These are phyloP conservation scores for Lepidurus apus DNA, from an alignment of 1,140 invertebrate genomes.

Conservation along the genomic window DNA sequence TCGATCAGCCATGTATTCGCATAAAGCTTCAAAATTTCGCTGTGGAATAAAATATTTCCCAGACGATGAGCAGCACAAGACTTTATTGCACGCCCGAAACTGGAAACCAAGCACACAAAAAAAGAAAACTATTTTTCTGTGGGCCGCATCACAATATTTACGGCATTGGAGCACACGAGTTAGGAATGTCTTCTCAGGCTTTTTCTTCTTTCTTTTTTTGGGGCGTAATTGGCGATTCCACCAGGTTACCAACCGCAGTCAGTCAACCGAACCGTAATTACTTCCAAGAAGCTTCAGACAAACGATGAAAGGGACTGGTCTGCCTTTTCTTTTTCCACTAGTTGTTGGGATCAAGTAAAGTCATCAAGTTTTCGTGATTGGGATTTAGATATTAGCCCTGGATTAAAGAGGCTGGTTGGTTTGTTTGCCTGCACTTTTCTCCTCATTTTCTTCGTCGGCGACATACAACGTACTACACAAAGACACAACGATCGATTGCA, in stretches of 20 bases:
- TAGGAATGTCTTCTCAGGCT: not conserved
- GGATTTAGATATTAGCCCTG: not conserved
- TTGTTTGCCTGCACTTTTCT: not conserved
- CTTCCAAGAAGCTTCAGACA: not conserved
- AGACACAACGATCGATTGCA: slow-evolving; percentile 2
- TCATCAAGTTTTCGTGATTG: not conserved
- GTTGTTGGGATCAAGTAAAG: not conserved
- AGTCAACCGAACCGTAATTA: not conserved
- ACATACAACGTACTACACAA: not conserved
- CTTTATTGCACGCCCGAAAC: not conserved
- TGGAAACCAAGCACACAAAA: not conserved
- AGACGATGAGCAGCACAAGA: too few relatives aligned
- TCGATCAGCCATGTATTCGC: not conserved
- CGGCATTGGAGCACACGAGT: too few relatives aligned
- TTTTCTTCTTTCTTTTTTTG: not conserved
- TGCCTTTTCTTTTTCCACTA: not conserved
- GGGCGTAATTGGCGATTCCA: not conserved
- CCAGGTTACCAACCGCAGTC: too few relatives aligned
- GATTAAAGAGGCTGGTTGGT: not conserved
- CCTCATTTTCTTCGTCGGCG: not conserved
- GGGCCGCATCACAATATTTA: too few relatives aligned
- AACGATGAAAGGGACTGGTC: not conserved
- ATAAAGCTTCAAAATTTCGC: not conserved
- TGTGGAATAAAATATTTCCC: not conserved
- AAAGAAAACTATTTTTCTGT: not conserved